Conservation (phyloP, 1,140 invertebrate genomes). For the Trachelipus rathkii region DNA sequence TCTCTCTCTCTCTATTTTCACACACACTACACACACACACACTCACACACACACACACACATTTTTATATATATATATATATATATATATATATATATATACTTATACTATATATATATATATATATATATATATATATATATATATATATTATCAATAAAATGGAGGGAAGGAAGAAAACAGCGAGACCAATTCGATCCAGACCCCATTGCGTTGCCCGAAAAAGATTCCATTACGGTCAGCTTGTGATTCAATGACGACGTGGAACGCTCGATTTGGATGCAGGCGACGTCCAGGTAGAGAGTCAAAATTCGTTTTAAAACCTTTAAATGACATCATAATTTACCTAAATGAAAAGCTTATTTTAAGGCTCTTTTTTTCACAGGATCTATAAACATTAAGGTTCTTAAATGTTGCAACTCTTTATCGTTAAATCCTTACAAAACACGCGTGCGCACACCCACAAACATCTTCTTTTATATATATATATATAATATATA, state of each 20-base stretch:
- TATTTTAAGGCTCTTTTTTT: too few relatives aligned
- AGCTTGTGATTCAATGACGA: conserved; percentile 41
- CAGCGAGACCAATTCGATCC: conserved; percentile 38
- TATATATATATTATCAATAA: background rate
- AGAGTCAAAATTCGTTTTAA: background rate
- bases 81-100: conserved; percentile 2
- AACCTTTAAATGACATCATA: too few relatives aligned
- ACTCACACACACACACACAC: too few relatives aligned
- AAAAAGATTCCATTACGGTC: conserved; percentile 33
- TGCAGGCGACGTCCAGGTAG: conserved; percentile 39
- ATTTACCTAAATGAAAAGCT: too few relatives aligned
- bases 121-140: conserved; percentile 4
- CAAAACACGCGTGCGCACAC: too few relatives aligned
- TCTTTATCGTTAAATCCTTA: too few relatives aligned
- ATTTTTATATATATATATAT: background rate
- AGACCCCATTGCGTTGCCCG: conserved; percentile 29
- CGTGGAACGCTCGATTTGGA: conserved; percentile 34
- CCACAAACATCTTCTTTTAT: too few relatives aligned
- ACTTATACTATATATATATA: background rate
- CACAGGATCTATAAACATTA: too few relatives aligned
- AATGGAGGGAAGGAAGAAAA: conserved; percentile 39
- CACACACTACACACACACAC: too few relatives aligned
- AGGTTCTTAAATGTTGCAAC: too few relatives aligned
- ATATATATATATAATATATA: too few relatives aligned
- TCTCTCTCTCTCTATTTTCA: too few relatives aligned